A percentile compares a stretch with the other conserved stretches of the same genome.
These are phyloP conservation scores for Sympetrum striolatum DNA, from an alignment of 2,888 invertebrate genomes.

Conservation along the genomic window DNA sequence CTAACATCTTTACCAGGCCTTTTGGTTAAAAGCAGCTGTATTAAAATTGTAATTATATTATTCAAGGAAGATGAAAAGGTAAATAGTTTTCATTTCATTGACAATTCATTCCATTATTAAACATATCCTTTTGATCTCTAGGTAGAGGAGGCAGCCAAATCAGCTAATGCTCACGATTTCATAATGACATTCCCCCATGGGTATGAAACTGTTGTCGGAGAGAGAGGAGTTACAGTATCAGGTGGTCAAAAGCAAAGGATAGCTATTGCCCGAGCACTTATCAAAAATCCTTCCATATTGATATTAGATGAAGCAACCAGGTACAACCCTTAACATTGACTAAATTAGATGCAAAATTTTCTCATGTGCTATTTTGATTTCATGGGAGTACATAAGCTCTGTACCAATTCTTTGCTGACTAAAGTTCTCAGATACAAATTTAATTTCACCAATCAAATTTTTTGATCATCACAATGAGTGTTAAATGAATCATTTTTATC, in stretches of 20 bases:
- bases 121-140: slow-evolving; percentile 53
- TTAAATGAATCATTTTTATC: no score
- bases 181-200: slow-evolving; percentile 80
- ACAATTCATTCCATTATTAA: background rate
- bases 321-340: slow-evolving; percentile 58
- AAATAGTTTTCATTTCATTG: background rate
- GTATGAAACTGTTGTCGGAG: slow-evolving; percentile 87
- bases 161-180: slow-evolving; percentile 94
- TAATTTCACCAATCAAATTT: no score
- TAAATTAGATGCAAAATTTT: no score
- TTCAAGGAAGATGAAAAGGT: background rate
- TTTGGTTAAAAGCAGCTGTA: no score
- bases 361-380: no score
- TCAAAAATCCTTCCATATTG: slow-evolving; percentile 88
- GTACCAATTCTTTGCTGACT: no score
- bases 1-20: no score
- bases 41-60: background rate
- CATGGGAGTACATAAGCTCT: no score
- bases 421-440: no score
- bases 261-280: slow-evolving; percentile 90
- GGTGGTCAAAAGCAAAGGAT: slow-evolving; percentile 96
- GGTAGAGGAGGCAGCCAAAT: slow-evolving; percentile 79
- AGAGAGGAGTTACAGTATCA: slow-evolving; percentile 88
- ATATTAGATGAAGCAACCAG: slow-evolving; percentile 95
- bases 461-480: no score